These are phyloP conservation scores for Macroteleia sp. DNA, from an alignment of 2,888 invertebrate genomes.

Conservation along the genomic window DNA sequence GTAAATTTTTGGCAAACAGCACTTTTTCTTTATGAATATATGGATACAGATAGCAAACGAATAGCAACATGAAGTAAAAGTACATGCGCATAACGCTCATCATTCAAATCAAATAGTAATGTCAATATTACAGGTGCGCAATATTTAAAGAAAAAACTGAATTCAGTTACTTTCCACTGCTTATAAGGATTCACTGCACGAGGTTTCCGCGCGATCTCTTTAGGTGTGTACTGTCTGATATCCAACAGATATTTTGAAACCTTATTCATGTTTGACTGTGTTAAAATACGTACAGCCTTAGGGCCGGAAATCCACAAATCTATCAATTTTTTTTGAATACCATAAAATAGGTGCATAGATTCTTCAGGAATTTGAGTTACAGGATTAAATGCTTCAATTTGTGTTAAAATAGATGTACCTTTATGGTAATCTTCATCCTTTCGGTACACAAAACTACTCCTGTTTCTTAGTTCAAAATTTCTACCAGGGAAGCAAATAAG, in stretches of 20 bases:
- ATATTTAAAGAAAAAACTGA: too few relatives aligned
- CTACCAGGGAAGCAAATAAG: background rate
- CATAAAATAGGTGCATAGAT: slow-evolving; percentile 15
- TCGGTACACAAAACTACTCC: background rate
- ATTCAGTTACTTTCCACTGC: too few relatives aligned
- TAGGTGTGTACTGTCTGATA: too few relatives aligned
- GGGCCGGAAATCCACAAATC: slow-evolving; percentile 10
- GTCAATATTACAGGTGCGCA: too few relatives aligned
- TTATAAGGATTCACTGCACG: too few relatives aligned
- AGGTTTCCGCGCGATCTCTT: too few relatives aligned
- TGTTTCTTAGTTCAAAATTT: background rate
- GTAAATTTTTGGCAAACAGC: background rate
- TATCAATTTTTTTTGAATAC: slow-evolving; percentile 22
- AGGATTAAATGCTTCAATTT: slow-evolving; percentile 14
- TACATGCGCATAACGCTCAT: slow-evolving; percentile 9
- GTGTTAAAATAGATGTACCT: background rate
- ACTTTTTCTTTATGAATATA: background rate
- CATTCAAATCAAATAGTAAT: background rate
- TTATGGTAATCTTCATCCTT: slow-evolving; percentile 3
- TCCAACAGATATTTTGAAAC: too few relatives aligned
- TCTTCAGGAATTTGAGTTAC: slow-evolving; percentile 19
- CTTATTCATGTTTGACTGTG: too few relatives aligned
- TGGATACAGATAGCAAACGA: slow-evolving; percentile 1
- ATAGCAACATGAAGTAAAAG: slow-evolving; percentile 11
- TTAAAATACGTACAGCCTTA: too few relatives aligned